Evolutionary conservation across 2,888 invertebrate species (phyloP).

Genomic region (Agrochola circellaris): DNA sequence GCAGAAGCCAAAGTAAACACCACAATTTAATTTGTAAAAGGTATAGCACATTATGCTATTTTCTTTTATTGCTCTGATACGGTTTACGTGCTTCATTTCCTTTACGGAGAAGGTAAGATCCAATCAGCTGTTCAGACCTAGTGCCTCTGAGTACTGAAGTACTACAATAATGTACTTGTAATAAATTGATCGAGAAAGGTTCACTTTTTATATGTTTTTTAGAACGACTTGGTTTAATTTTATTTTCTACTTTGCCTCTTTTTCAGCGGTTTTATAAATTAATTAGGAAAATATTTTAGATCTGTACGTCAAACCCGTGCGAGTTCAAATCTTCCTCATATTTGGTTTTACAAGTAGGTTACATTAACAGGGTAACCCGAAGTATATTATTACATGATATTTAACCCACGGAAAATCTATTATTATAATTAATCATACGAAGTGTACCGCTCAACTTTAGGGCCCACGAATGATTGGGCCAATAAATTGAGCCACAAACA

Average conservation of each 20-base stretch:
- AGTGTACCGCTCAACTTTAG: slow-evolving; percentile 76
- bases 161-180: slow-evolving; percentile 46
- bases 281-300: neutral
- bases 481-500: slow-evolving; percentile 84
- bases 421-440: slow-evolving; percentile 77
- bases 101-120: slow-evolving; percentile 58
- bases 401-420: slow-evolving; percentile 68
- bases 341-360: neutral
- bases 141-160: slow-evolving; percentile 26
- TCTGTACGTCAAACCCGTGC: neutral
- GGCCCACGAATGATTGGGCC: slow-evolving; percentile 81
- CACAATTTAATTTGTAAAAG: slow-evolving; percentile 58
- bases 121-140: slow-evolving; percentile 48
- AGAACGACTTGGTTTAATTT: neutral
- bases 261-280: neutral
- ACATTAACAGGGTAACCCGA: slow-evolving; percentile 29
- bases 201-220: neutral
- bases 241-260: neutral
- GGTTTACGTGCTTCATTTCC: slow-evolving; percentile 62
- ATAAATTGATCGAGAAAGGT: slow-evolving; percentile 4
- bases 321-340: slow-evolving; percentile 9
- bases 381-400: slow-evolving; percentile 57
- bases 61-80: slow-evolving; percentile 53
- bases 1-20: slow-evolving; percentile 39
- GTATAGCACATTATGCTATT: slow-evolving; percentile 54